Percentiles rank a stretch among this genome's conserved stretches.
Conservation (phyloP, 2,113 vertebrate genomes). For the Hemiprocne comata region DNA sequence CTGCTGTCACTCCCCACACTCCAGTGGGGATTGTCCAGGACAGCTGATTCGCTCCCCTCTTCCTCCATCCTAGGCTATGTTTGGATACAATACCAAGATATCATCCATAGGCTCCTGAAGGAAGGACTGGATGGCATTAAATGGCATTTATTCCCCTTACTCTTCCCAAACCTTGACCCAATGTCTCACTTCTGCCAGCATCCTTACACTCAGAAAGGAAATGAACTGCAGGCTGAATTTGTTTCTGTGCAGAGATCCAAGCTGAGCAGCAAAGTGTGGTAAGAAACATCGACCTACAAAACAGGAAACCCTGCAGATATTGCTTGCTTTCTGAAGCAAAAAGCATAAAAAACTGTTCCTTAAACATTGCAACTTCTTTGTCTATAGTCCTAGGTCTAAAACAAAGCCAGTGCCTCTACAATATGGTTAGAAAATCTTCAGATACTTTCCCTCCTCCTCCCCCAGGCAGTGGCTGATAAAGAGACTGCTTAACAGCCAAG, state of each 20-base stretch:
- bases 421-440: background rate
- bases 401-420: background rate
- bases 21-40: background rate
- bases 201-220: background rate
- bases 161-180: background rate
- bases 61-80: background rate
- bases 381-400: background rate
- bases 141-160: background rate
- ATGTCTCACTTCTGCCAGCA: background rate
- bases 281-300: background rate
- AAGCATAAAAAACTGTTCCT: background rate
- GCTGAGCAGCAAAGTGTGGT: accelerated
- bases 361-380: background rate
- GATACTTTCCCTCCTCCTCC: background rate
- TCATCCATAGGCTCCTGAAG: background rate
- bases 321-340: background rate
- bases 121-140: background rate
- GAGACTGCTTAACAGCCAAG: background rate
- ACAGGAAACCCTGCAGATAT: background rate
- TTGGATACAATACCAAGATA: background rate
- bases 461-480: background rate
- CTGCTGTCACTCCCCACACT: background rate
- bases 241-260: background rate
- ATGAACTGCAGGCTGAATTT: background rate
- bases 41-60: background rate